Evolutionary conservation across 1,140 invertebrate species (phyloP), one percentile per base, ranked within the genome.

Genomic region (Pseudomyrmex cubaensis): DNA sequence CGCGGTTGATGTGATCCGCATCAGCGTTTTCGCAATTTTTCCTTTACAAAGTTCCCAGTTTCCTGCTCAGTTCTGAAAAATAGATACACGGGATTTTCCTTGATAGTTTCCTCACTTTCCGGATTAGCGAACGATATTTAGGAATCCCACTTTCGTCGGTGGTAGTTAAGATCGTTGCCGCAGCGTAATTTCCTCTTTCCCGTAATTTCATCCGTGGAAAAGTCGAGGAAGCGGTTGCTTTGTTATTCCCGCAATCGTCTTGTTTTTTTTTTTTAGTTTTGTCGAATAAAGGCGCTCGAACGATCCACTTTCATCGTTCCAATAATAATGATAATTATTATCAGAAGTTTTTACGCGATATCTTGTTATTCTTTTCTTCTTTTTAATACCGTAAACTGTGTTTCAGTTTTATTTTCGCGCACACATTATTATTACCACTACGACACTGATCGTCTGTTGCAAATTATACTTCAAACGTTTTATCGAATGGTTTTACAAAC

Each of bases 21-120:
- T 75, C 72, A 75, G 57, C 44, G 22, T 20, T 9, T 4, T 48
- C 20, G 44, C 50, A 20, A 62, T 75, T 62, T 62, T 75, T 57
- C 20, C 61, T 62, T 61, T 75, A 75, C 10, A 62, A 62, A 75
- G 57, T 75, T 75, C 72, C 0, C 46, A 75, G 72, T 62, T 75
- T 75, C 57, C 48, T 17, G 44, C 9, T n/a, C 57, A 20, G 8
- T n/a, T 48, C 20, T 25, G 17, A 35, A 17, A 48, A 74, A 62
- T 75, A 46, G 44, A 17, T 44, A 20, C 56, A 13, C 15, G 20
- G 0, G 3, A 12, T 61, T 73, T 74, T 22, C n/a, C 35, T 8
- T 4, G 25, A 2, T 4, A 8, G 50, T 17, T 77, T 77, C 52
- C 67, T 77, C 75, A 77, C 74, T 77, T 77, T 77, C 63, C 17